Percentiles rank a stretch among this genome's conserved stretches.
phyloP scores from a whole-genome alignment of 2,888 invertebrate genomes.

The Conops quadrifasciatus region DNA sequence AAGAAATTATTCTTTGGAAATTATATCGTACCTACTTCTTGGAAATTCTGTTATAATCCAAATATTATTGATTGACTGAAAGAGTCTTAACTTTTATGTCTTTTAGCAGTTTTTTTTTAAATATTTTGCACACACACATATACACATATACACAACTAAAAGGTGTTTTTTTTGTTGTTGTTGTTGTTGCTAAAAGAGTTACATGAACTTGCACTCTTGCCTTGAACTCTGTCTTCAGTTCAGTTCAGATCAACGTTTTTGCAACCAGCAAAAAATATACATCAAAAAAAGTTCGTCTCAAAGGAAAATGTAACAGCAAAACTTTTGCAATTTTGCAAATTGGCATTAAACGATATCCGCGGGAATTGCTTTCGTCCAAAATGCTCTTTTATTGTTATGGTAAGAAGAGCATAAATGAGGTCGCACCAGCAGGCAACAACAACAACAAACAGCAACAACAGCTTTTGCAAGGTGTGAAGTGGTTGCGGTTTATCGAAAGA shows the following conservation, averaged over 20 bases:
- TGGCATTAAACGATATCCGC: constrained; percentile 34
- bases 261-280: background rate
- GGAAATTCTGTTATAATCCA: too few relatives aligned
- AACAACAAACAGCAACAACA: too few relatives aligned
- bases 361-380: constrained; percentile 33
- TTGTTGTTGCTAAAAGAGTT: background rate
- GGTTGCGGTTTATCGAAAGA: background rate
- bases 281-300: background rate
- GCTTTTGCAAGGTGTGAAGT: background rate
- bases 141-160: background rate
- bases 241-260: too few relatives aligned
- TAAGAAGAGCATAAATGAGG: background rate
- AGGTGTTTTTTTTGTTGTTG: too few relatives aligned
- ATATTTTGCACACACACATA: background rate
- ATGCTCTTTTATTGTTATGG: constrained; percentile 13
- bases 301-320: constrained; percentile 3
- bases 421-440: constrained; percentile 5
- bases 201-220: background rate
- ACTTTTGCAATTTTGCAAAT: constrained; percentile 36
- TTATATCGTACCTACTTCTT: too few relatives aligned
- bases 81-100: too few relatives aligned
- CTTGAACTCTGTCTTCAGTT: background rate
- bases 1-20: too few relatives aligned
- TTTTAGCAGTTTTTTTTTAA: too few relatives aligned
- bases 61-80: too few relatives aligned